phyloP scores from a whole-genome alignment of 2,113 vertebrate species.

The Scytalopus superciliaris region DNA sequence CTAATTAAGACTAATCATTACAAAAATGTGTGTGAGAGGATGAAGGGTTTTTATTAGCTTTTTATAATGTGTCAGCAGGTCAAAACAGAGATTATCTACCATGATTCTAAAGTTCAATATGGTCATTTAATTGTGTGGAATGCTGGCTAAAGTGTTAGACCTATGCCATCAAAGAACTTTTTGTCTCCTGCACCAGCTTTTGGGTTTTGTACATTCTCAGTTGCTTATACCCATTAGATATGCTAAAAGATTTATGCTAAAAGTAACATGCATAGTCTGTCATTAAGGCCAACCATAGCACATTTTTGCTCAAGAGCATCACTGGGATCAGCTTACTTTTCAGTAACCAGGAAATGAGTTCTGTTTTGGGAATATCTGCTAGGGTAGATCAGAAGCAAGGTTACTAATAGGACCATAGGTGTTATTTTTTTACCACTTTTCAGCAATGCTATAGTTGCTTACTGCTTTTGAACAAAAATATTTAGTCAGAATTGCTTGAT shows the following conservation, averaged over 20 bases:
- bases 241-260: no score
- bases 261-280: not conserved
- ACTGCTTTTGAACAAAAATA: slow-evolving; percentile 55
- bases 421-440: not conserved
- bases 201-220: not conserved
- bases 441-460: not conserved
- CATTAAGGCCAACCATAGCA: not conserved
- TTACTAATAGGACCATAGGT: not conserved
- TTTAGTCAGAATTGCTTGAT: slow-evolving; percentile 60
- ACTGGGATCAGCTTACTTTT: not conserved
- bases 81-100: slow-evolving; percentile 15
- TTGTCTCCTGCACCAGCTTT: not conserved
- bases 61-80: slow-evolving; percentile 29
- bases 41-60: slow-evolving; percentile 30
- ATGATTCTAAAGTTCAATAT: not conserved
- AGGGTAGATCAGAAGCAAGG: not conserved
- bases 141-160: not conserved
- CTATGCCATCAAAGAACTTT: not conserved
- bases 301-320: not conserved
- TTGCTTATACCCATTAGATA: not conserved
- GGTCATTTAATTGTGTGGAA: not conserved
- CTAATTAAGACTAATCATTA: slow-evolving; percentile 42
- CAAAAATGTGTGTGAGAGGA: not conserved
- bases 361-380: not conserved
- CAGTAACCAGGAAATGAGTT: not conserved